Base-by-base conservation (phyloP, 2,113 vertebrate genomes). In the Dromaius novaehollandiae region DNA sequence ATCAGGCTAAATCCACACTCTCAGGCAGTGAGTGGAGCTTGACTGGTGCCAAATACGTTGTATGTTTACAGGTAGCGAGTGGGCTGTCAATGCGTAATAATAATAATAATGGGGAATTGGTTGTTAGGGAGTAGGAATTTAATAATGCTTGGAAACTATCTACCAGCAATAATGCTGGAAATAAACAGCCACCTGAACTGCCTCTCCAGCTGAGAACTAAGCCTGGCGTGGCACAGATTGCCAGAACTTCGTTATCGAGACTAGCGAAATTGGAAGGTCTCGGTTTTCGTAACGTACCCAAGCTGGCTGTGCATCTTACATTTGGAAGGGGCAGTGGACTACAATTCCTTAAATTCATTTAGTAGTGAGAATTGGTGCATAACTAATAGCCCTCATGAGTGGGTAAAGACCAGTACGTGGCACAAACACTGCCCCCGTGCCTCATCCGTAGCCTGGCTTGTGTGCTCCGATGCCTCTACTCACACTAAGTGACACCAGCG, bases 121-220 rank as follows among this genome's bases (percentile, higher is more conserved):
- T 96, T 93, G 95, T 96, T 96, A 96, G 66, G 82, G 86, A 93
- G 89, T 48, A 79, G 81, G 89, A 87, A 96, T 93, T 90, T 89
- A 93, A 92, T 93, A 95, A 93, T 79, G 86, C 74, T 94, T 94
- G 80, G 83, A 75, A 90, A 96, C 61, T 84, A 13, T 79, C 81
- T 94, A 48, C 78, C 76, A 60, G 70, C 50, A 90, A 42, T 64
- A 91, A 56, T 58, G 26, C 81, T 84, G 51, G 77, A 89, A 94
- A 87, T 84, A 96, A 95, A 84, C 88, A 93, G 66, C 51, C 10
- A 92, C 90, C 86, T 96, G 90, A 95, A 86, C 81, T 85, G 61
- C 56, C 61, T 90, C 65, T 93, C 60, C 42, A 86, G 65, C 83
- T 1, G 7, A 82, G 92, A 82, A 21, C 77, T 90, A 51, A 53